These are phyloP conservation scores for Lasioglossum morio DNA, from an alignment of 2,888 invertebrate genomes.

Conservation along the genomic window DNA sequence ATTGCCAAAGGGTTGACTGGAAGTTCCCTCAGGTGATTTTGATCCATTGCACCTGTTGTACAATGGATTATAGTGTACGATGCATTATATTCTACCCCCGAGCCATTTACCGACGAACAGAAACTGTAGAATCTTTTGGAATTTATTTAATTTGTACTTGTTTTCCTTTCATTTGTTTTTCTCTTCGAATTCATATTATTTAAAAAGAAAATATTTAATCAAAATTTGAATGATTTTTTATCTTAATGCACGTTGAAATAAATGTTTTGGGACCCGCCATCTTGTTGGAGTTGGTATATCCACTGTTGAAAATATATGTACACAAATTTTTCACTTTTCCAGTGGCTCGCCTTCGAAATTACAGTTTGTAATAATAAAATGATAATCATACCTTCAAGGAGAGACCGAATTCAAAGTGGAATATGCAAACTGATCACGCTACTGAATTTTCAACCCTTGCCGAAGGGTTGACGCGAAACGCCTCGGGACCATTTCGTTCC, in stretches of 20 bases:
- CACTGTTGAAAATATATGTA: too few species aligned
- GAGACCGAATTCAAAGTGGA: background rate
- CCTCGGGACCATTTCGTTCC: background rate
- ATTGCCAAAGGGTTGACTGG: background rate
- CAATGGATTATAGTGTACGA: background rate
- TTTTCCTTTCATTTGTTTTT: too few species aligned
- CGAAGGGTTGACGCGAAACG: background rate
- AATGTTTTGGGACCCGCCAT: too few species aligned
- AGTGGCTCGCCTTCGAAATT: background rate
- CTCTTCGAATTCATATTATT: background rate
- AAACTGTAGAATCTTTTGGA: background rate
- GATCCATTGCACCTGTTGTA: background rate
- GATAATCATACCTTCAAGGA: background rate
- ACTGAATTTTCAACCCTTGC: background rate
- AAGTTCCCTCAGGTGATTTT: background rate
- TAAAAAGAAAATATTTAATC: background rate
- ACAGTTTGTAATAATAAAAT: background rate
- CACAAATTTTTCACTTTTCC: too few species aligned
- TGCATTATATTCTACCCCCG: background rate
- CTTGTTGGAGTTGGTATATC: too few species aligned
- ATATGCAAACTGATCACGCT: background rate
- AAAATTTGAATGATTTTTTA: background rate
- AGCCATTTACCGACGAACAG: background rate
- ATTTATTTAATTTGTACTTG: background rate
- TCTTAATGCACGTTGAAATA: background rate